These are phyloP conservation scores for Erebia ligea DNA, from an alignment of 2,888 invertebrate species.

Conservation along the genomic window DNA sequence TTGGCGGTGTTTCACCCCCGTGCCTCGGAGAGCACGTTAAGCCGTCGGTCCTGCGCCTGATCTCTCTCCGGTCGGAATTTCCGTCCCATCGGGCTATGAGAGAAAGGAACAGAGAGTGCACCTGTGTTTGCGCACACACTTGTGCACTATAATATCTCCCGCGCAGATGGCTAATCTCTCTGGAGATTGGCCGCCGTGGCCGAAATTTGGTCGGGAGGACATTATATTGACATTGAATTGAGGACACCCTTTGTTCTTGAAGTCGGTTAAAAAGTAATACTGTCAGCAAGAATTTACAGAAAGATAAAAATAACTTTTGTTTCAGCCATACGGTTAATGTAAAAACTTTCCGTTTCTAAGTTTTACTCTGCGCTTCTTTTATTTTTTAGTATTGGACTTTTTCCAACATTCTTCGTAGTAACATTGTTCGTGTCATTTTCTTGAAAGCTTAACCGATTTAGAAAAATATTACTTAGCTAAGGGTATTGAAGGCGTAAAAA, in stretches of 20 bases:
- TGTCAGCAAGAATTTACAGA: background rate
- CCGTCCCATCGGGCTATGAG: too few relatives aligned
- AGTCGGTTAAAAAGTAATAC: background rate
- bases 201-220: too few relatives aligned
- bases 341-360: slow-evolving; percentile 1
- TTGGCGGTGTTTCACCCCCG: too few relatives aligned
- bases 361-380: background rate
- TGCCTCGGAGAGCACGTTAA: too few relatives aligned
- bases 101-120: too few relatives aligned
- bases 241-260: background rate
- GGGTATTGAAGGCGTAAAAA: background rate
- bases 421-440: slow-evolving; percentile 18
- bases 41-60: too few relatives aligned
- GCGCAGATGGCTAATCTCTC: too few relatives aligned
- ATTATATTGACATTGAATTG: background rate
- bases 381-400: slow-evolving; percentile 7
- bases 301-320: slow-evolving; percentile 3
- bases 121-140: too few relatives aligned
- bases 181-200: too few relatives aligned
- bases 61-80: too few relatives aligned
- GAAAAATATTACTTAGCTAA: slow-evolving; percentile 8
- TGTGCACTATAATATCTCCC: too few relatives aligned
- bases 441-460: slow-evolving; percentile 32
- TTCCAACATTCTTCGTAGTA: slow-evolving; percentile 3
- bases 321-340: slow-evolving; percentile 4